These are phyloP conservation scores for Euura saliciscinereae DNA, from an alignment of 1,140 invertebrate species.

Conservation along the genomic window DNA sequence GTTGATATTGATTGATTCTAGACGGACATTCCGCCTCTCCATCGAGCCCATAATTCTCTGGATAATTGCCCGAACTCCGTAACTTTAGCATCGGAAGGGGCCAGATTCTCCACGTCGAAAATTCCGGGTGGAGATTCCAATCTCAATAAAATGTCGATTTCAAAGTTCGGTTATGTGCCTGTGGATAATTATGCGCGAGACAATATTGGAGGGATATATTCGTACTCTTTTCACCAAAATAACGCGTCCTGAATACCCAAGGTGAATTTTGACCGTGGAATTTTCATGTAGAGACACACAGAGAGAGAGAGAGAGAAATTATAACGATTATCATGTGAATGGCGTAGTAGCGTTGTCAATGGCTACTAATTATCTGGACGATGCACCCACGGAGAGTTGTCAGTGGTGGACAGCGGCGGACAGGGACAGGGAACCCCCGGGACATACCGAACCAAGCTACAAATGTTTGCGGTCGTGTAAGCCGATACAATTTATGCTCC, in stretches of 20 bases:
- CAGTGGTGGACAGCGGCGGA: conserved; percentile 2
- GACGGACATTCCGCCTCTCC: too few species aligned
- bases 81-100: too few species aligned
- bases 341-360: neutral
- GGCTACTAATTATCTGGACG: conserved; percentile 4
- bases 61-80: too few species aligned
- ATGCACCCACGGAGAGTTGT: neutral
- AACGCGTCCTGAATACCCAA: neutral
- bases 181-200: too few species aligned
- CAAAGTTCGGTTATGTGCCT: too few species aligned
- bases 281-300: neutral
- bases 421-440: neutral
- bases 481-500: conserved; percentile 1
- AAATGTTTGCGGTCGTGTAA: conserved; percentile 7
- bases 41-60: too few species aligned
- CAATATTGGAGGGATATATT: too few species aligned
- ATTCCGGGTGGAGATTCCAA: too few species aligned
- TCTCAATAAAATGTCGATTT: too few species aligned
- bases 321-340: neutral
- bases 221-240: neutral
- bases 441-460: neutral
- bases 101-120: too few species aligned
- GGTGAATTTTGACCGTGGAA: neutral
- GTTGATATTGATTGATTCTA: too few species aligned
- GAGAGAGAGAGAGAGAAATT: neutral